A percentile compares a stretch with the other conserved stretches of the same genome.
These are phyloP conservation scores for Isichthys henryi DNA, from an alignment of 2,113 vertebrate species.

Conservation along the genomic window DNA sequence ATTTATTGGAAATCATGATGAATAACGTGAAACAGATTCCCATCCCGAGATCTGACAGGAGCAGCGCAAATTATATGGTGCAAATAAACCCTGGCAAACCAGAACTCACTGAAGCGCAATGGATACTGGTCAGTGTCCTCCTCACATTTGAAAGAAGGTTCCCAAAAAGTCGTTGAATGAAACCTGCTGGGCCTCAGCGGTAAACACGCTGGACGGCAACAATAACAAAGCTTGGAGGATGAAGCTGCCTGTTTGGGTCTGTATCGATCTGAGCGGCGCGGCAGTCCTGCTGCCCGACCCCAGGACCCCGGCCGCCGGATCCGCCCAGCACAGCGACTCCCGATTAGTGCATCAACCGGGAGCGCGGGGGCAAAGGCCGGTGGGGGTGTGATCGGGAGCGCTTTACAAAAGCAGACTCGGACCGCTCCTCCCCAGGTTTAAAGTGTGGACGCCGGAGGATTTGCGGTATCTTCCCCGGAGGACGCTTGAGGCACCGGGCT, in stretches of 20 bases:
- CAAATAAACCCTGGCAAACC: neutral
- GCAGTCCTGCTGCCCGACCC: neutral
- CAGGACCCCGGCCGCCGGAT: no score
- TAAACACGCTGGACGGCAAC: neutral
- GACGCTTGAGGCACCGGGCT: constrained; percentile 7
- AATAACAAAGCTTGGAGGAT: neutral
- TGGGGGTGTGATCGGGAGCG: neutral
- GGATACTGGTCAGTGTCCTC: neutral
- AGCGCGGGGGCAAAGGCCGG: neutral
- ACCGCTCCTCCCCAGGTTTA: neutral
- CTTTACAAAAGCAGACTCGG: neutral
- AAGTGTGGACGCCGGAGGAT: constrained; percentile 3
- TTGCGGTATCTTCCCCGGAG: constrained; percentile 20
- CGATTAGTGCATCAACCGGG: neutral
- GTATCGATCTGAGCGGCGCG: neutral
- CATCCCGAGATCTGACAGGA: neutral
- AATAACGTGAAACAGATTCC: neutral
- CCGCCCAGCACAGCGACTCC: neutral
- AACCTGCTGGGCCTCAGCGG: neutral
- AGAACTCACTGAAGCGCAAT: neutral
- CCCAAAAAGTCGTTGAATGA: neutral
- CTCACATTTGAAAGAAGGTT: neutral
- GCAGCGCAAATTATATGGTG: neutral
- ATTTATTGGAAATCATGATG: neutral
- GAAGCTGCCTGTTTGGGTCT: no score